Evolutionary conservation across 2,888 invertebrate genomes (phyloP).

Genomic region (Anticlea derivata): DNA sequence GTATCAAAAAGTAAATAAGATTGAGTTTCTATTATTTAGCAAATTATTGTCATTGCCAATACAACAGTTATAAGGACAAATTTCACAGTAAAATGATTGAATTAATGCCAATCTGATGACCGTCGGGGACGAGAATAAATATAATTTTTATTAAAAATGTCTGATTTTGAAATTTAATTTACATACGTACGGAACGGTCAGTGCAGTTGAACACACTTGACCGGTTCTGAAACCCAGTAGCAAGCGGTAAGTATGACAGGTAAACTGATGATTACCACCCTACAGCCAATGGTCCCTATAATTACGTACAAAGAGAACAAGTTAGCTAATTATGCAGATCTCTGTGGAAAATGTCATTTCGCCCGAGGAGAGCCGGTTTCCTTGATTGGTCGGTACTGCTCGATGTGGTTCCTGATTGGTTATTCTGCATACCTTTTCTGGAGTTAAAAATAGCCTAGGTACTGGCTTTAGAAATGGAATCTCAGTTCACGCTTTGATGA

Average conservation of each 20-base stretch:
- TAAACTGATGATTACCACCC: constrained; percentile 53
- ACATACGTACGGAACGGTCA: constrained; percentile 11
- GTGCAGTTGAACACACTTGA: background rate
- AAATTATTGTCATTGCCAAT: no score
- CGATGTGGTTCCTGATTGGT: constrained; percentile 34
- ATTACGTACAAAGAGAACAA: constrained; percentile 50
- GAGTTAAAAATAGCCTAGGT: constrained; percentile 23
- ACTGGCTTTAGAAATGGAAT: constrained; percentile 15
- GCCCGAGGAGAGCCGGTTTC: constrained; percentile 41
- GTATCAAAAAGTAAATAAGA: no score
- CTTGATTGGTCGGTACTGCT: constrained; percentile 38
- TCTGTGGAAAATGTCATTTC: constrained; percentile 50
- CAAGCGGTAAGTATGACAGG: constrained; percentile 44
- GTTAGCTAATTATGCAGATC: constrained; percentile 39
- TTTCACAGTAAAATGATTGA: no score
- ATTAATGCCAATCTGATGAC: no score
- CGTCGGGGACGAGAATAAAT: no score
- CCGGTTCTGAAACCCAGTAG: constrained; percentile 44
- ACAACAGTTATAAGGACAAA: no score
- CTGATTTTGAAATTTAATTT: background rate
- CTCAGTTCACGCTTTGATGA: background rate
- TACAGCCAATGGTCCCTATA: constrained; percentile 43
- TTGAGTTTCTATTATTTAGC: no score
- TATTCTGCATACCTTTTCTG: constrained; percentile 31
- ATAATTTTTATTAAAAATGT: no score